Conservation (phyloP, 2,113 vertebrate species). For the Oreochromis aureus region DNA sequence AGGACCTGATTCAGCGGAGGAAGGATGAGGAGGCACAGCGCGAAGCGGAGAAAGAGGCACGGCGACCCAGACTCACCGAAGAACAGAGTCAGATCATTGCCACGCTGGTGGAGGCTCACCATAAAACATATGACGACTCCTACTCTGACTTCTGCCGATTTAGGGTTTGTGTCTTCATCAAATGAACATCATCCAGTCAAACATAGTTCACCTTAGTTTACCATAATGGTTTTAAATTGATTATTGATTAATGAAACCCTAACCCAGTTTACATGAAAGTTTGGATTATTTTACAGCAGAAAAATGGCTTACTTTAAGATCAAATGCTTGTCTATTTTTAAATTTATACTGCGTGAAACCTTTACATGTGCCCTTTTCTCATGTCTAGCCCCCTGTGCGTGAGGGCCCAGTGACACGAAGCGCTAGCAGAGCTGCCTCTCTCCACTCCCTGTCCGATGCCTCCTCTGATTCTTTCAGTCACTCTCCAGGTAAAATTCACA, state of each 20-base stretch:
- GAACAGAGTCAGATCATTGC: conserved; percentile 86
- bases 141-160: conserved; percentile 90
- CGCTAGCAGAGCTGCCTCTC: conserved; percentile 66
- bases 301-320: neutral
- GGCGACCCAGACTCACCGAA: conserved; percentile 81
- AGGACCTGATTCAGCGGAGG: conserved; percentile 89
- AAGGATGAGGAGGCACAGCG: conserved; percentile 93
- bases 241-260: neutral
- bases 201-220: neutral
- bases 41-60: conserved; percentile 85
- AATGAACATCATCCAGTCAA: neutral
- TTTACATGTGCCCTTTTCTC: neutral
- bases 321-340: neutral
- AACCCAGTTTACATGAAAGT: neutral
- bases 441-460: conserved; percentile 76
- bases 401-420: conserved; percentile 38
- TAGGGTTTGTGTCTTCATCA: conserved; percentile 70
- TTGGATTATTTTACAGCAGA: neutral
- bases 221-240: neutral
- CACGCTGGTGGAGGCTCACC: conserved; percentile 86
- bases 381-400: conserved; percentile 83
- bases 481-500: conserved; percentile 76
- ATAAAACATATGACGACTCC: conserved; percentile 91
- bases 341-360: neutral
- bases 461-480: conserved; percentile 77